These are phyloP conservation scores for Mythimna ferrago DNA, from an alignment of 2,888 invertebrate species.

Conservation along the genomic window DNA sequence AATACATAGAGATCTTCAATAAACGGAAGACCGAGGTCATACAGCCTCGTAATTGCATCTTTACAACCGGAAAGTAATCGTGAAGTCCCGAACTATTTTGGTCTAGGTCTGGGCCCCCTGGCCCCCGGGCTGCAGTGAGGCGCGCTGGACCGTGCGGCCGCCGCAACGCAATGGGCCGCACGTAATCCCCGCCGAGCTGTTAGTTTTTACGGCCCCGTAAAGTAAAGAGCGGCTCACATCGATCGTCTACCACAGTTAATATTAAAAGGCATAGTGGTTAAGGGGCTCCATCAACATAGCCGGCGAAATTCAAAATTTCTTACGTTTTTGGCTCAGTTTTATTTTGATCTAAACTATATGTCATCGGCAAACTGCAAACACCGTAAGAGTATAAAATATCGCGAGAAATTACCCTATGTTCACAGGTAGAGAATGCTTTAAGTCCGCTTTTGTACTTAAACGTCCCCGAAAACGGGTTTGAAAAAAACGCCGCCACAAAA, in stretches of 20 bases:
- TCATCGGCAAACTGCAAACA: too few species aligned
- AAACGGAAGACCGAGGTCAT: neutral
- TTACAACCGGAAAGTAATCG: constrained; percentile 34
- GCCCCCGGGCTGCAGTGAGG: constrained; percentile 61
- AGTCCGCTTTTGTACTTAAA: too few species aligned
- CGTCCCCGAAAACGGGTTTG: too few species aligned
- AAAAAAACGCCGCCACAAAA: too few species aligned
- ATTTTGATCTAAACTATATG: neutral
- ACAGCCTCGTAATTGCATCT: constrained; percentile 17
- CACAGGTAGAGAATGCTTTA: too few species aligned
- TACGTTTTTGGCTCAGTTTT: neutral
- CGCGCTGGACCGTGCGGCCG: constrained; percentile 69
- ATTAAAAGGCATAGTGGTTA: constrained; percentile 74
- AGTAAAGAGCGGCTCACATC: constrained; percentile 78
- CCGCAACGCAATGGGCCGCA: constrained; percentile 79
- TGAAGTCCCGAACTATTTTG: constrained; percentile 64
- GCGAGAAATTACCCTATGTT: too few species aligned
- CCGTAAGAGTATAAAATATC: too few species aligned
- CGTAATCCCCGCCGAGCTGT: constrained; percentile 80
- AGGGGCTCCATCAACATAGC: neutral
- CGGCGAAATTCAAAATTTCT: neutral
- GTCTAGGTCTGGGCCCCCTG: constrained; percentile 48
- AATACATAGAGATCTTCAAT: neutral
- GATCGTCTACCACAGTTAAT: constrained; percentile 76
- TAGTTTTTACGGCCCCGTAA: constrained; percentile 86